Evolutionary conservation across 1,140 invertebrate genomes (phyloP).

Genomic region (Drosophila aff.): DNA sequence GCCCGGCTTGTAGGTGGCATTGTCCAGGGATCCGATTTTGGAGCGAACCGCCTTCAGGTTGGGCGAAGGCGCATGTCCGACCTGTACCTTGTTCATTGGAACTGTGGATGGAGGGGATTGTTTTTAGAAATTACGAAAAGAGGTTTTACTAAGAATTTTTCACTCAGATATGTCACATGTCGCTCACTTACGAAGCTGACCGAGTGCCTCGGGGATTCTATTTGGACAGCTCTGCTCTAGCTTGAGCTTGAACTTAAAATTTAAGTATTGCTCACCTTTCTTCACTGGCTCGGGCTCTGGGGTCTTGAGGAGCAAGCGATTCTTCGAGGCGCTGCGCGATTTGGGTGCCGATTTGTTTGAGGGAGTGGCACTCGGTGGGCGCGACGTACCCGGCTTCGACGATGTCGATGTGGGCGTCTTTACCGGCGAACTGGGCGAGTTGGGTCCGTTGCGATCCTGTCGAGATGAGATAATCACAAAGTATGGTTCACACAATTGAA

Average conservation of each 20-base stretch:
- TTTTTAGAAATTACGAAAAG: neutral
- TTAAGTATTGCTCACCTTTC: slow-evolving; percentile 87
- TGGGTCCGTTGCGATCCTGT: slow-evolving; percentile 84
- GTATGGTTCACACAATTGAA: neutral
- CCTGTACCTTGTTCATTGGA: slow-evolving; percentile 97
- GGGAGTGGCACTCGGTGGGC: slow-evolving; percentile 83
- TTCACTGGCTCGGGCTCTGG: slow-evolving; percentile 87
- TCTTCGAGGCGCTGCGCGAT: slow-evolving; percentile 82
- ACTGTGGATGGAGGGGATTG: slow-evolving; percentile 87
- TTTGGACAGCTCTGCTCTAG: neutral
- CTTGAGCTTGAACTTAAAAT: too few species aligned
- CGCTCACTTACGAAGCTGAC: too few species aligned
- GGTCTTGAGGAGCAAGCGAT: slow-evolving; percentile 82
- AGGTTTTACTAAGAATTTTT: neutral
- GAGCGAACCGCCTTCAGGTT: slow-evolving; percentile 96
- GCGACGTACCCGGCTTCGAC: slow-evolving; percentile 77
- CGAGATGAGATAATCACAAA: neutral
- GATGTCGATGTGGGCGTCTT: slow-evolving; percentile 84
- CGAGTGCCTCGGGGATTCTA: too few species aligned
- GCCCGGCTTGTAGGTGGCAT: slow-evolving; percentile 95
- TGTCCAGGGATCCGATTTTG: slow-evolving; percentile 97
- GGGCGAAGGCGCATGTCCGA: slow-evolving; percentile 94
- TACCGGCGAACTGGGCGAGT: slow-evolving; percentile 81
- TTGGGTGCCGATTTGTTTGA: slow-evolving; percentile 82
- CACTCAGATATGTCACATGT: neutral